Percentiles rank a stretch among this genome's conserved stretches.
Evolutionary conservation across 2,888 invertebrate genomes (phyloP).

Genomic region (Disparrhopalites patrizii): DNA sequence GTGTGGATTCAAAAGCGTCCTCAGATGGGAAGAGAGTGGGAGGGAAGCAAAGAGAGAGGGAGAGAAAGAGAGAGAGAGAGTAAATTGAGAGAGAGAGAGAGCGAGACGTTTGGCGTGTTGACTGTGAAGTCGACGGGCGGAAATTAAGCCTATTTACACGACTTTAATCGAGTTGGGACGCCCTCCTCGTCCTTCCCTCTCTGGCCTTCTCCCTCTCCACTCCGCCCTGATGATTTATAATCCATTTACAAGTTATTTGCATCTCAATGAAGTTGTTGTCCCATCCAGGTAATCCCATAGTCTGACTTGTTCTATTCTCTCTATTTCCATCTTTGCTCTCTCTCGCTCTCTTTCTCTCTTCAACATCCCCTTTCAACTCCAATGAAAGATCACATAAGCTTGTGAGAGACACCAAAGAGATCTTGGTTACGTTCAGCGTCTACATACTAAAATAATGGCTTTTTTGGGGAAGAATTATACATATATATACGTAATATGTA

Average conservation of each 20-base stretch:
- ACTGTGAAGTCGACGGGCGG: constrained; percentile 40
- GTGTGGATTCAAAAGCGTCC: no score
- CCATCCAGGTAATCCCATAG: constrained; percentile 14
- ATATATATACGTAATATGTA: no score
- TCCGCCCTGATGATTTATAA: constrained; percentile 40
- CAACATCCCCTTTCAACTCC: neutral
- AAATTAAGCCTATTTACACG: constrained; percentile 48
- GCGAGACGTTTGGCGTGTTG: constrained; percentile 15
- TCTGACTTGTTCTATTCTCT: no score
- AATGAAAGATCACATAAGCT: no score
- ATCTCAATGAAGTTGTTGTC: constrained; percentile 24
- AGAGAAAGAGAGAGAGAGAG: constrained; percentile 8
- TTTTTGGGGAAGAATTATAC: neutral
- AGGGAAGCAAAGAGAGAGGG: neutral
- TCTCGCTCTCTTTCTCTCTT: neutral
- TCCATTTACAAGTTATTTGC: constrained; percentile 35
- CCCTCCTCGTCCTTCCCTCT: constrained; percentile 13
- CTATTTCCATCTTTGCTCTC: neutral
- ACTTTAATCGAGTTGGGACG: constrained; percentile 44
- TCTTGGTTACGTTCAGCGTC: neutral
- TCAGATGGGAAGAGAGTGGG: no score
- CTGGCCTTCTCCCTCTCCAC: no score
- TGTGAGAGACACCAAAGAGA: neutral
- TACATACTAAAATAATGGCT: neutral
- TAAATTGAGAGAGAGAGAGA: neutral